Base-by-base conservation (phyloP, 1,140 invertebrate species). In the Pachypeltis micranthus region DNA sequence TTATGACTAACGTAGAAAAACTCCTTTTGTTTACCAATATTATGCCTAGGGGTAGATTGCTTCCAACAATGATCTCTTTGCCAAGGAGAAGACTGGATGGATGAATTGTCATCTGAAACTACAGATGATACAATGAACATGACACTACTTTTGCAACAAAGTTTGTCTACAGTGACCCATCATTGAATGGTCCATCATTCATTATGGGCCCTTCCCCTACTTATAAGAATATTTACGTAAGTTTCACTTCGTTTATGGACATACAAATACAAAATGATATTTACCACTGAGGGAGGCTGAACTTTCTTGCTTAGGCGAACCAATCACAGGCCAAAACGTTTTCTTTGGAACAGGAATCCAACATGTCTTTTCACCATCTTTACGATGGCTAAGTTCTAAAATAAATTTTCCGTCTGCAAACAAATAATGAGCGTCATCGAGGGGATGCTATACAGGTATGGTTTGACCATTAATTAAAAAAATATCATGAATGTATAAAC, bases 101-200 rank as follows among this genome's bases (percentile, higher is more conserved):
- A 91, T 69, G 86, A 90, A 75, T 90, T 91, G 73, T 91, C 88
- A 79, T 91, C 89, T 68, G 88, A 90, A 76, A 88, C 87, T 86
- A 68, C n/a, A n/a, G n/a, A n/a, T n/a, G n/a, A n/a, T n/a, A n/a
- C n/a, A n/a, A n/a, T n/a, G n/a, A n/a, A n/a, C n/a, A n/a, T n/a
- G n/a, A n/a, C n/a, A n/a, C n/a, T n/a, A n/a, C n/a, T n/a, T n/a
- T n/a, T n/a, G n/a, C n/a, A n/a, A n/a, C n/a, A n/a, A n/a, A n/a
- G n/a, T n/a, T n/a, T n/a, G n/a, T n/a, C n/a, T n/a, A n/a, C n/a
- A n/a, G n/a, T n/a, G n/a, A n/a, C n/a, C n/a, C n/a, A n/a, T n/a
- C n/a, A n/a, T n/a, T n/a, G n/a, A n/a, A n/a, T n/a, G n/a, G n/a
- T n/a, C n/a, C n/a, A n/a, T n/a, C n/a, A n/a, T n/a, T n/a, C n/a